phyloP scores from a whole-genome alignment of 2,797 vertebrate species.

The Manis javanica region DNA sequence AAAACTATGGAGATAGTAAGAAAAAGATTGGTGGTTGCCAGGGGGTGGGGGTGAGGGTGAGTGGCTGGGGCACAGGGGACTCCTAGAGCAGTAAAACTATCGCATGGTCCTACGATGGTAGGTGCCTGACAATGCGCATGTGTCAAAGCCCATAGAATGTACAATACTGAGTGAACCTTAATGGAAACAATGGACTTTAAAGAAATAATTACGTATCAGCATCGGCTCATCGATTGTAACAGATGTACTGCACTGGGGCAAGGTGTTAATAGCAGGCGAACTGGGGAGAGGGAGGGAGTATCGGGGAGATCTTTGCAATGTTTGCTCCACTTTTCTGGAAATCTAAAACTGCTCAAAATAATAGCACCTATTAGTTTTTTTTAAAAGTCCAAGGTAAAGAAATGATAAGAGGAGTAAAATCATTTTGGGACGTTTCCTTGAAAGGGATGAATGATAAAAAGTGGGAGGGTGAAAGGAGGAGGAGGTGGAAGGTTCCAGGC shows the following conservation, averaged over 20 bases:
- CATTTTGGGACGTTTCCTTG: neutral
- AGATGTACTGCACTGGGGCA: accelerated
- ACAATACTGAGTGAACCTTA: neutral
- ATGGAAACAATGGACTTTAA: neutral
- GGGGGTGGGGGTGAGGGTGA: too few relatives aligned
- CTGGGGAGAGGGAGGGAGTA: neutral
- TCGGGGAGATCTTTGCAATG: neutral
- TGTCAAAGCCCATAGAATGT: neutral
- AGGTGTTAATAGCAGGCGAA: neutral
- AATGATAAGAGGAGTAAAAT: neutral
- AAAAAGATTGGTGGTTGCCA: neutral
- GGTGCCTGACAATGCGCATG: accelerated
- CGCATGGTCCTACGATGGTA: neutral
- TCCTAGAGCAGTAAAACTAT: neutral
- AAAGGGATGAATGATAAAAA: neutral
- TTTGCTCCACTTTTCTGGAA: neutral
- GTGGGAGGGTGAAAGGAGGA: neutral
- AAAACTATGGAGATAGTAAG: neutral
- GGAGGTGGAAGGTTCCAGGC: neutral
- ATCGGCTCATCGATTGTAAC: accelerated
- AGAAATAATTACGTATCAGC: accelerated
- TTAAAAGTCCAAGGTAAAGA: neutral
- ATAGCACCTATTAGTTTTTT: neutral
- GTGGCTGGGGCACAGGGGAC: accelerated
- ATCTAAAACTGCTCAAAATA: neutral